These are phyloP conservation scores for Drosophila eohydei DNA, from an alignment of 2,888 invertebrate species.

Conservation along the genomic window DNA sequence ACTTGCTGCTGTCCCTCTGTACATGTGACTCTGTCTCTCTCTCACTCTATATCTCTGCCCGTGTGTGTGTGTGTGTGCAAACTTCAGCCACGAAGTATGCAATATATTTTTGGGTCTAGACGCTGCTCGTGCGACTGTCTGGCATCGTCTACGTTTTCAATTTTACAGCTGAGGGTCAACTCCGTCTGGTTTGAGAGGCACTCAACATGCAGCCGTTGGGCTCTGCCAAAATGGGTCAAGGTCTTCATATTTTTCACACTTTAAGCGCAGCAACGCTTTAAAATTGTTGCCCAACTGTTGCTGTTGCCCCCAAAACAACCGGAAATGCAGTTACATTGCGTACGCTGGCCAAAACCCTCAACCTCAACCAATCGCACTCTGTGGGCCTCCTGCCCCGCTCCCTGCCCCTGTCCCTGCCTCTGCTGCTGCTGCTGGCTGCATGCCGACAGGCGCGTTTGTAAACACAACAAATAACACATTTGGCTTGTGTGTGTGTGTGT, in stretches of 20 bases:
- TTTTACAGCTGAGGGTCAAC: conserved; percentile 56
- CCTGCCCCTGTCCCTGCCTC: neutral
- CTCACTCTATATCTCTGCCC: neutral
- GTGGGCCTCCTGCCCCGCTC: conserved; percentile 1
- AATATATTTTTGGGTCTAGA: conserved; percentile 78
- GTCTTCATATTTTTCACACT: conserved; percentile 64
- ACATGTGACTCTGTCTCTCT: neutral
- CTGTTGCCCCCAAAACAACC: conserved; percentile 42
- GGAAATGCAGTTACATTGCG: conserved; percentile 70
- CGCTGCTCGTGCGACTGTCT: conserved; percentile 57
- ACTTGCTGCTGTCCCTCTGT: conserved; percentile 21
- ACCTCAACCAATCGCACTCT: conserved; percentile 16
- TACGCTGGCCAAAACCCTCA: conserved; percentile 50
- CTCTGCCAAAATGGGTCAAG: conserved; percentile 67
- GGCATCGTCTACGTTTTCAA: conserved; percentile 59
- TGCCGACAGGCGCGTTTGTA: conserved; percentile 63
- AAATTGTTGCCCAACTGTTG: conserved; percentile 69
- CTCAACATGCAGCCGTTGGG: conserved; percentile 27
- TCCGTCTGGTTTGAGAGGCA: conserved; percentile 33
- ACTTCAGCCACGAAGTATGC: conserved; percentile 74
- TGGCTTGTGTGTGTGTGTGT: conserved; percentile 27
- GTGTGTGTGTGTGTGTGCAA: conserved; percentile 46
- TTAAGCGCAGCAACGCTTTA: conserved; percentile 63
- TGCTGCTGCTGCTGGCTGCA: conserved; percentile 33
- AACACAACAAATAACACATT: conserved; percentile 76